These are phyloP conservation scores for Chelidonichthys spinosus DNA, from an alignment of 2,797 vertebrate genomes.

Conservation along the genomic window DNA sequence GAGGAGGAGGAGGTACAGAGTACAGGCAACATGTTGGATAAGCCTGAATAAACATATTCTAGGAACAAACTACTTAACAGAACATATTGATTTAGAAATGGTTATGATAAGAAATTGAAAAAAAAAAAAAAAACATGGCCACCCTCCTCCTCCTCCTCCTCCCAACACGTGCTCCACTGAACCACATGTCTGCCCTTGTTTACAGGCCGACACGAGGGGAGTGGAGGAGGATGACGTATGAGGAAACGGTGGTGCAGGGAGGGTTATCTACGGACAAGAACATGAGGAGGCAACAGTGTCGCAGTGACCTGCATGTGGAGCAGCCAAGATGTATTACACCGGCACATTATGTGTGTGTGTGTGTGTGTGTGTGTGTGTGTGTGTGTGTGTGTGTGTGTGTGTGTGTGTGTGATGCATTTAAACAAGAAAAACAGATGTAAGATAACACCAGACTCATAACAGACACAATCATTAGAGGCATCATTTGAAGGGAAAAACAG, in stretches of 20 bases:
- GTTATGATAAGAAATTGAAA: constrained; percentile 19
- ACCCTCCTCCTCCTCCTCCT: neutral
- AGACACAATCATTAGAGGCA: rapidly evolving
- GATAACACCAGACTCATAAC: neutral
- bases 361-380: no score
- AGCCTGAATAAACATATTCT: constrained; percentile 18
- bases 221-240: constrained; percentile 64
- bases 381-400: no score
- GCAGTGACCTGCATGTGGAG: constrained; percentile 69
- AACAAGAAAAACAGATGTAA: neutral
- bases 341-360: no score
- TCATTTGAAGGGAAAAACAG: neutral
- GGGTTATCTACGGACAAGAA: constrained; percentile 62
- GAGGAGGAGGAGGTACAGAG: neutral
- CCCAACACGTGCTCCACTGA: constrained; percentile 60
- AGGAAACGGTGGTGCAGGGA: constrained; percentile 65
- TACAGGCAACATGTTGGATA: neutral
- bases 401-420: no score
- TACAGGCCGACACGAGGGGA: constrained; percentile 66
- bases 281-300: constrained; percentile 72
- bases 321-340: neutral
- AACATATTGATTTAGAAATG: constrained; percentile 38
- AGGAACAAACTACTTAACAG: constrained; percentile 21
- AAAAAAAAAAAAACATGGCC: neutral
- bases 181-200: constrained; percentile 78